phyloP scores from a whole-genome alignment of 1,140 invertebrate species.

The Mya arenaria region DNA sequence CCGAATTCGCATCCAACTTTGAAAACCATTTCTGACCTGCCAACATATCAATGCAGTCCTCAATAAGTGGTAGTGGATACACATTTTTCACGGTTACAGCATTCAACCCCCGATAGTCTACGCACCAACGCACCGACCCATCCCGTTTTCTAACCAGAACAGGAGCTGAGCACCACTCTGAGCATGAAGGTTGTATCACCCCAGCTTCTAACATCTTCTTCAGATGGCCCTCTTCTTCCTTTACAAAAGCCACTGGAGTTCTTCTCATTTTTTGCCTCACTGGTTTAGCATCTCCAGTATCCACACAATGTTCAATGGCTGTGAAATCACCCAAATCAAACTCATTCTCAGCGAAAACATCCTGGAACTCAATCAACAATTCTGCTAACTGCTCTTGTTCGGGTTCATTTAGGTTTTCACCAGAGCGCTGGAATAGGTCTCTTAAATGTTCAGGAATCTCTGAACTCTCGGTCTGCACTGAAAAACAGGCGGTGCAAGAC shows the following conservation, averaged over 20 bases:
- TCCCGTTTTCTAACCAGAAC: too few relatives aligned
- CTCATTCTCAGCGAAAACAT: slow-evolving; percentile 40
- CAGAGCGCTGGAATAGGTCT: slow-evolving; percentile 6
- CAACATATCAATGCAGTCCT: too few relatives aligned
- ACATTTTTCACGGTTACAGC: not conserved
- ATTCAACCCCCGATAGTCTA: slow-evolving; percentile 17
- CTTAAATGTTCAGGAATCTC: not conserved
- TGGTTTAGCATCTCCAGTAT: slow-evolving; percentile 21
- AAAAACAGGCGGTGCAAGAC: not conserved
- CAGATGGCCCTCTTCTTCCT: slow-evolving; percentile 16
- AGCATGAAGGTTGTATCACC: slow-evolving; percentile 18
- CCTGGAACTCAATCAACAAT: slow-evolving; percentile 8
- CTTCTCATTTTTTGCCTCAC: slow-evolving; percentile 17
- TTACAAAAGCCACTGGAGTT: not conserved
- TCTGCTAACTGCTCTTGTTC: not conserved
- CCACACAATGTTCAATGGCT: slow-evolving; percentile 9
- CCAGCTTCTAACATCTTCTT: slow-evolving; percentile 20
- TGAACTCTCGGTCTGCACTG: not conserved
- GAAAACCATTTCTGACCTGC: slow-evolving; percentile 16
- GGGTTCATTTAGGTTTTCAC: not conserved
- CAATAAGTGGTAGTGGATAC: not conserved
- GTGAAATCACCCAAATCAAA: slow-evolving; percentile 26
- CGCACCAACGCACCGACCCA: slow-evolving; percentile 12
- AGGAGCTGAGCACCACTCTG: too few relatives aligned
- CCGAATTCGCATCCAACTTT: slow-evolving; percentile 28